These are phyloP conservation scores for Mesorhabditis belari DNA, from an alignment of 2,888 invertebrate species.

Conservation along the genomic window DNA sequence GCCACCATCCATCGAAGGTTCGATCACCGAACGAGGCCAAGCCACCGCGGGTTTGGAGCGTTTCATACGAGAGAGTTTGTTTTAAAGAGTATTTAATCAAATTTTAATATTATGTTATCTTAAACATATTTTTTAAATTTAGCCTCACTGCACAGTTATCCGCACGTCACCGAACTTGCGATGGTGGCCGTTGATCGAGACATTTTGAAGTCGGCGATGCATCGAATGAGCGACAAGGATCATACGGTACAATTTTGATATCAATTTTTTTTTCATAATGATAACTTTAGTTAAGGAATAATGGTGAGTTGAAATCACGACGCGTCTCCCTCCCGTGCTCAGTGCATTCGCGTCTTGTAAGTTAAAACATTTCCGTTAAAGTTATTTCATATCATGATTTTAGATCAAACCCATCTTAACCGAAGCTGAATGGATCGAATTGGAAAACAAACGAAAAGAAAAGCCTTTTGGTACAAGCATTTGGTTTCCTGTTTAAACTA, in stretches of 20 bases:
- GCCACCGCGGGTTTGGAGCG: background rate
- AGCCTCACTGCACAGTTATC: too few relatives aligned
- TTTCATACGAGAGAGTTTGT: background rate
- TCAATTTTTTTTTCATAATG: background rate
- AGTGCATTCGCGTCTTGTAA: background rate
- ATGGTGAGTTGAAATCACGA: background rate
- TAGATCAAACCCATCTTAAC: conserved; percentile 37
- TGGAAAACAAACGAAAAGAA: background rate
- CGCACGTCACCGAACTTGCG: conserved; percentile 40
- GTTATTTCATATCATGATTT: background rate
- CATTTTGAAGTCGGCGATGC: conserved; percentile 19
- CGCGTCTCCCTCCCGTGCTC: background rate
- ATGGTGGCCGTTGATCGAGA: conserved; percentile 36
- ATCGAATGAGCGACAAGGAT: conserved; percentile 11
- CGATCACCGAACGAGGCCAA: background rate
- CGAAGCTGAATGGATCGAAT: conserved; percentile 27
- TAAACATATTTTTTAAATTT: too few relatives aligned
- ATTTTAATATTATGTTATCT: conserved; percentile 8
- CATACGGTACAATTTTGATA: conserved; percentile 1
- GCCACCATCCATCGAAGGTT: too few relatives aligned
- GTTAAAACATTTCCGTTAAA: background rate
- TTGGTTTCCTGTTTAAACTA: background rate
- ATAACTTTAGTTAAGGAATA: background rate
- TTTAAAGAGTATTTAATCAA: background rate
- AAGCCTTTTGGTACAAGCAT: too few relatives aligned